Base-by-base conservation (phyloP, 2,888 invertebrate genomes). In the Noctua fimbriata region DNA sequence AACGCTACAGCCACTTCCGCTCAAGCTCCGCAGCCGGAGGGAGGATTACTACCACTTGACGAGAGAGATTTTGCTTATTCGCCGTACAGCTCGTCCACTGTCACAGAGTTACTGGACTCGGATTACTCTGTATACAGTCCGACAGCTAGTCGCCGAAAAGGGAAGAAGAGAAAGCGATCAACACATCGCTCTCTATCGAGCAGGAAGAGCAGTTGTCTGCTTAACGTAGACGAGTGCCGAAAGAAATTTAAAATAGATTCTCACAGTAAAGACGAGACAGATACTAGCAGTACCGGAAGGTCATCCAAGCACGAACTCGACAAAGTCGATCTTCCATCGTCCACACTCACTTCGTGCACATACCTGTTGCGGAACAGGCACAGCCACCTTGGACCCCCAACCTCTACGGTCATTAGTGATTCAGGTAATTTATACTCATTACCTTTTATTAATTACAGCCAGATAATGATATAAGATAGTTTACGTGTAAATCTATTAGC, bases 191-290 rank as follows among this genome's bases (percentile, higher is more conserved):
- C 96, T 32, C 87, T 95, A 69, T 95, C 96, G n/a, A 93, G 91
- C 85, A 94, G 94, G 87, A 96, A 95, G 87, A 95, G 93, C 90
- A 94, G 92, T 91, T 94, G 89, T 88, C 90, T 94, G 86, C 90
- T 96, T 78, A 93, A 94, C 88, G 87, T 94, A 84, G 96, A 95
- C 80, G 94, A 95, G 89, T 94, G 93, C 89, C 93, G 94, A 90
- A 95, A 97, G 93, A 96, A 95, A 93, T 95, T 97, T 93, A 97
- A 97, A 96, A 97, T 97, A 96, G 97, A 97, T 93, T 88, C 93
- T 90, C 94, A 94, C 90, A 95, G 92, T 91, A 97, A 93, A 88
- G 93, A 95, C 69, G 89, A 89, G 70, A 88, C 92, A 63, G 94
- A 94, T 58, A 86, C 92, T 21, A 93, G 88, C 85, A 90, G 90